Evolutionary conservation across 2,113 vertebrate species (phyloP).

Genomic region (Ceyx melanurus): DNA sequence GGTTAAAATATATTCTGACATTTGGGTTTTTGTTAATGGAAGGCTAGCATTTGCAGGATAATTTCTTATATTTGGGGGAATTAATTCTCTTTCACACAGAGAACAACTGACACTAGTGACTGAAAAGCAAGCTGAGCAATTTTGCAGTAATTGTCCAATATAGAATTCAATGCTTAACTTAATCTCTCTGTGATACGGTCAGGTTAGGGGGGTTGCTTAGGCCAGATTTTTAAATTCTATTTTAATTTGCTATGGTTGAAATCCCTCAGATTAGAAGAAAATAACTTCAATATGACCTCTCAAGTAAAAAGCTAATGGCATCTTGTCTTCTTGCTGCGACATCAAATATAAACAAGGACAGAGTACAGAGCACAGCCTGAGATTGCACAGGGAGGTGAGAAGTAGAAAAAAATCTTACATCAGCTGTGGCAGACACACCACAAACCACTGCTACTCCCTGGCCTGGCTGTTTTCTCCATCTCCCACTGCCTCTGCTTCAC

Average conservation of each 20-base stretch:
- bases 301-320: slow-evolving; percentile 54
- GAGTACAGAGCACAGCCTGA: not conserved
- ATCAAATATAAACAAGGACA: slow-evolving; percentile 15
- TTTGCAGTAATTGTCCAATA: not conserved
- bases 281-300: slow-evolving; percentile 35
- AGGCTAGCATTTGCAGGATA: not conserved
- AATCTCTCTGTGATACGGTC: not conserved
- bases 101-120: not conserved
- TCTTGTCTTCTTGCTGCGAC: not conserved
- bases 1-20: not conserved
- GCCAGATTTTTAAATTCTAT: slow-evolving; percentile 37
- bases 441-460: not conserved
- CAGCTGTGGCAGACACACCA: not conserved
- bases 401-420: not conserved
- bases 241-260: slow-evolving; percentile 30
- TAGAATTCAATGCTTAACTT: not conserved
- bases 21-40: not conserved
- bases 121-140: not conserved
- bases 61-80: not conserved
- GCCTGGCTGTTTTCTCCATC: accelerated
- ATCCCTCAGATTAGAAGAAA: slow-evolving; percentile 4
- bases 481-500: not conserved
- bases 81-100: not conserved
- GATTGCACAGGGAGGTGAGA: not conserved
- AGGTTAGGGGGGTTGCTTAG: slow-evolving; percentile 21